Base-by-base conservation (phyloP, 2,113 vertebrate species). In the Centrocercus urophasianus region DNA sequence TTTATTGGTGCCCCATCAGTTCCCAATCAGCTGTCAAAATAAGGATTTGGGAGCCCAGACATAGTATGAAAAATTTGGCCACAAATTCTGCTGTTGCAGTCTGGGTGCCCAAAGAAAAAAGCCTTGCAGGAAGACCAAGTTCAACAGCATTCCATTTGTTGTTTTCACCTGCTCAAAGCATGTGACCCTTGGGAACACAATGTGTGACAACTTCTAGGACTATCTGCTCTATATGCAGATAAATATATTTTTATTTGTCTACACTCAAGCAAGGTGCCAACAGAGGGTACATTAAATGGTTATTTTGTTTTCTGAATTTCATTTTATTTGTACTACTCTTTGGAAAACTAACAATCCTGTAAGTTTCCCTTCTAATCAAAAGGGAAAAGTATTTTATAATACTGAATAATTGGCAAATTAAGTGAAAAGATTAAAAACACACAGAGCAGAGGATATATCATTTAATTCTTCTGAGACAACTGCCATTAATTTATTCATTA, bases 21-120 rank as follows among this genome's bases (percentile, higher is more conserved):
- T 79, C 21, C 43, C 70, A 77, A 25, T 5, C 57, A 59, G 24
- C 34, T 75, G 48, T 57, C 86, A 93, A 89, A 95, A 61, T 54
- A 85, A 4, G 28, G 70, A 85, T 72, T 90, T 84, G 84, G 70
- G 10, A 92, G n/a, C 27, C 63, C 34, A 32, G 77, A 21, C 4
- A 2, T 15, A 22, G 45, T 45, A 83, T 2, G 2, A 76, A 63
- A 83, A 34, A 3, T 38, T 47, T 38, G 36, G 36, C 21, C 54
- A 70, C 72, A 56, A 80, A 86, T 73, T 34, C 24, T 18, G 20
- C 50, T 74, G 13, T 36, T 38, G 21, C 32, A 56, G 20, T 48
- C 70, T 66, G 30, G 19, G 18, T 66, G n/a, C 30, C 54, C 67
- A 18, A 60, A 86, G 47, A 65, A 52, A 8, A 86, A 86, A 74